These are phyloP conservation scores for Mactra quadrangularis DNA, from an alignment of 1,140 invertebrate genomes.

Conservation along the genomic window DNA sequence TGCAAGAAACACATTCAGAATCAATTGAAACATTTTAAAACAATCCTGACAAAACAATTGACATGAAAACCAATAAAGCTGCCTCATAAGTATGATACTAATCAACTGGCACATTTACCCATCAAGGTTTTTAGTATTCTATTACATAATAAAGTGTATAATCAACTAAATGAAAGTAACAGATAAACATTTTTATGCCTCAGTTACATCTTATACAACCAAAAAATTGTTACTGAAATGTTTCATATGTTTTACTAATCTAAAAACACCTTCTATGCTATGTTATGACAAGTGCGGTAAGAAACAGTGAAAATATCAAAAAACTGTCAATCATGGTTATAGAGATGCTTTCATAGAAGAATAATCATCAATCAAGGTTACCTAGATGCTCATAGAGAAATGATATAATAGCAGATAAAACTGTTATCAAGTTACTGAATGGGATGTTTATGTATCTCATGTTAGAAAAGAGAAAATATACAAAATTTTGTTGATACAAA, in stretches of 20 bases:
- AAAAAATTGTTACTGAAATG: slow-evolving; percentile 34
- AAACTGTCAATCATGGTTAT: slow-evolving; percentile 18
- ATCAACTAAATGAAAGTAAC: slow-evolving; percentile 16
- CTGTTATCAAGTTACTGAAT: slow-evolving; percentile 26
- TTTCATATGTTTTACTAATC: slow-evolving; percentile 23
- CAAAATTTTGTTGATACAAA: too few species aligned
- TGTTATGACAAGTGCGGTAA: slow-evolving; percentile 34
- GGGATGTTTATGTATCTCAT: too few species aligned
- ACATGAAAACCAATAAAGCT: too few species aligned
- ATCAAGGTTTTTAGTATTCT: too few species aligned
- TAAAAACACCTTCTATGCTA: slow-evolving; percentile 11
- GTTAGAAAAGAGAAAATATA: too few species aligned
- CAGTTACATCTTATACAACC: slow-evolving; percentile 15
- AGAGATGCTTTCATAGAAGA: neutral
- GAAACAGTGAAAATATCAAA: slow-evolving; percentile 21
- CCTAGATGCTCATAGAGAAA: neutral
- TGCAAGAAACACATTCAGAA: too few species aligned
- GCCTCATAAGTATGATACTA: too few species aligned
- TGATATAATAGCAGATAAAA: slow-evolving; percentile 31
- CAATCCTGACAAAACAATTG: too few species aligned
- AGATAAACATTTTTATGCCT: slow-evolving; percentile 28
- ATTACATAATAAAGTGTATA: too few species aligned
- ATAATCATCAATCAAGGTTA: slow-evolving; percentile 33
- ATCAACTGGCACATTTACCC: too few species aligned
- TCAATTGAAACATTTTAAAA: too few species aligned